These are phyloP conservation scores for Zygaena filipendulae DNA, from an alignment of 2,888 invertebrate species.

Conservation along the genomic window DNA sequence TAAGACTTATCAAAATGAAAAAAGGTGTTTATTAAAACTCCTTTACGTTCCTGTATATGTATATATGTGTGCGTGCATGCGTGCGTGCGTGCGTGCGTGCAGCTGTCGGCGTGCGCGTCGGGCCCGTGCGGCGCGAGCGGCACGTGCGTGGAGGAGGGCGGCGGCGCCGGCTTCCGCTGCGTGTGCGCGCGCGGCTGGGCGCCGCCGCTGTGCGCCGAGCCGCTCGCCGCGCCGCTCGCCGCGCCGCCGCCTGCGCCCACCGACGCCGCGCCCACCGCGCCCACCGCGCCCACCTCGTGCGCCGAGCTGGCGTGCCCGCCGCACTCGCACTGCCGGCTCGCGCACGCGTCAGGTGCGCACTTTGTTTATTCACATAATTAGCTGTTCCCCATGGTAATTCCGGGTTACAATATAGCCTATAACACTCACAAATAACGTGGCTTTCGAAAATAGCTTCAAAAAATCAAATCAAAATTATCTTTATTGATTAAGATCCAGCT, in stretches of 20 bases:
- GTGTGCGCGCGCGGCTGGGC: constrained; percentile 73
- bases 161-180: constrained; percentile 68
- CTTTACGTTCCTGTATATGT: too few relatives aligned
- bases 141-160: constrained; percentile 71
- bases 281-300: constrained; percentile 32
- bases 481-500: too few relatives aligned
- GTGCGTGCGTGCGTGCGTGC: too few relatives aligned
- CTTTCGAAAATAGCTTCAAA: too few relatives aligned
- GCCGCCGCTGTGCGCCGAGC: constrained; percentile 46
- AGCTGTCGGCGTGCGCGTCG: constrained; percentile 72
- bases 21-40: too few relatives aligned
- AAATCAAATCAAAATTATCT: too few relatives aligned
- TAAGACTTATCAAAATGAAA: too few relatives aligned
- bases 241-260: constrained; percentile 40
- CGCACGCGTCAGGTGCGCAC: constrained; percentile 23
- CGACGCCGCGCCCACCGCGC: constrained; percentile 30
- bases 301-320: constrained; percentile 55
- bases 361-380: too few relatives aligned
- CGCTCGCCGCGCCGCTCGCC: constrained; percentile 51
- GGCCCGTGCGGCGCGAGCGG: constrained; percentile 82
- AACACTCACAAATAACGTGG: too few relatives aligned
- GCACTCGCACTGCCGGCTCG: constrained; percentile 74
- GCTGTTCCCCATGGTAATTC: too few relatives aligned
- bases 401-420: too few relatives aligned
- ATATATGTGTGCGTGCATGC: too few relatives aligned